Conservation (phyloP, 1,140 invertebrate genomes). For the Chironomus striatipennis region DNA sequence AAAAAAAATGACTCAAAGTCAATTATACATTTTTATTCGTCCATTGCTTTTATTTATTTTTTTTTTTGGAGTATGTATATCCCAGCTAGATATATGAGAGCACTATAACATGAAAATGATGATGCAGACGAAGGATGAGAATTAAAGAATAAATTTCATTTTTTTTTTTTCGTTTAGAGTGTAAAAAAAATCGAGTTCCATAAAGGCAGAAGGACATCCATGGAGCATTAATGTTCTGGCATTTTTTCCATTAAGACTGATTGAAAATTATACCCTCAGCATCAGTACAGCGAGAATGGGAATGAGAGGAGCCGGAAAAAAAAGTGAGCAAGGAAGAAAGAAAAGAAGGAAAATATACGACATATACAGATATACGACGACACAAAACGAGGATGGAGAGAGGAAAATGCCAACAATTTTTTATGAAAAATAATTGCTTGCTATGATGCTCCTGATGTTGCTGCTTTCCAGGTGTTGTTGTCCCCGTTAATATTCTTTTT, state of each 20-base stretch:
- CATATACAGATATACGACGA: background rate
- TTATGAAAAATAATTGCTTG: constrained; percentile 22
- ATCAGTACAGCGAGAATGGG: background rate
- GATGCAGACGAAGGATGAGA: background rate
- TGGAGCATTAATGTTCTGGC: constrained; percentile 15
- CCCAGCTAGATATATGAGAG: too few relatives aligned
- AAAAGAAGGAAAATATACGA: background rate
- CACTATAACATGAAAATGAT: too few relatives aligned
- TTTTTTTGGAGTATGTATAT: background rate
- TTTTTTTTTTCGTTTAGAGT: background rate
- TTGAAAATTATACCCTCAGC: constrained; percentile 21
- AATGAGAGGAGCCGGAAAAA: too few relatives aligned
- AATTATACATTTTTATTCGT: constrained; percentile 16
- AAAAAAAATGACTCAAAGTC: constrained; percentile 21
- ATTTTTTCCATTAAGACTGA: constrained; percentile 22
- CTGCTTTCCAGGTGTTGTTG: background rate
- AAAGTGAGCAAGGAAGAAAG: background rate
- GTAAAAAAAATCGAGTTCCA: background rate
- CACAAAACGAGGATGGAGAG: background rate
- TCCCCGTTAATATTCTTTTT: background rate
- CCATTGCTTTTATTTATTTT: background rate
- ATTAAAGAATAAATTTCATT: background rate
- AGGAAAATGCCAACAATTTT: constrained; percentile 20
- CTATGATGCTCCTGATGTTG: background rate
- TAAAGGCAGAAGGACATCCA: background rate